Base-by-base conservation (phyloP, 2,113 vertebrate species). In the Apus apus region DNA sequence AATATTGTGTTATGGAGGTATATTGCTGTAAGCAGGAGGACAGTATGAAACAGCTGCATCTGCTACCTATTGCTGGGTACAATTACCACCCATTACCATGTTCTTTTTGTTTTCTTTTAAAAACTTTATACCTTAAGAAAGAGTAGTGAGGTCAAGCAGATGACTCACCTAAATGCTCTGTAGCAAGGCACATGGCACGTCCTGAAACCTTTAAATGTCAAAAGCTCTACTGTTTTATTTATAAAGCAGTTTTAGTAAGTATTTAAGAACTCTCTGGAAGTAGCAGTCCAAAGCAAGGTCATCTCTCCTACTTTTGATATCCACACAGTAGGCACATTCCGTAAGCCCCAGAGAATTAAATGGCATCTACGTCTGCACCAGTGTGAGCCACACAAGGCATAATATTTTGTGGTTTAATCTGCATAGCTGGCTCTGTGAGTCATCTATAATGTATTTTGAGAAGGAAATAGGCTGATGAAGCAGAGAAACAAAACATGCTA, bases 131-230 rank as follows among this genome's bases (percentile, higher is more conserved):
- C 50, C 58, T 58, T 48, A 34, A 83, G 38, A 83, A 70, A 23
- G 29, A 67, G 19, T 40, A 88, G 54, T 8, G 2, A 9, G 29
- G 29, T 56, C 79, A 94, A 43, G 83, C 46, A 76, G 50, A 34
- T 70, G 54, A 70, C 36, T 66, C 64, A 30, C 0, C 0, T 25
- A 85, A 83, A 73, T 54, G 45, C 30, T 50, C 57, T 68, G 10
- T 58, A 43, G 6, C 4, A 56, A 80, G 29, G 48, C 1, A 0
- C 3, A 34, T 4, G 13, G 13, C 57, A 40, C 4, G 15, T 36
- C 71, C 51, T 6, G 4, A 82, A 86, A 27, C 27, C 45, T 73
- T 85, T 73, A 86, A 62, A 70, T 36, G 61, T 66, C 34, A 74
- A 46, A 62, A 93, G n/a, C 19, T 58, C 60, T 50, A 16, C 65